Conservation (phyloP, 2,888 invertebrate species). For the Volucella inflata region DNA sequence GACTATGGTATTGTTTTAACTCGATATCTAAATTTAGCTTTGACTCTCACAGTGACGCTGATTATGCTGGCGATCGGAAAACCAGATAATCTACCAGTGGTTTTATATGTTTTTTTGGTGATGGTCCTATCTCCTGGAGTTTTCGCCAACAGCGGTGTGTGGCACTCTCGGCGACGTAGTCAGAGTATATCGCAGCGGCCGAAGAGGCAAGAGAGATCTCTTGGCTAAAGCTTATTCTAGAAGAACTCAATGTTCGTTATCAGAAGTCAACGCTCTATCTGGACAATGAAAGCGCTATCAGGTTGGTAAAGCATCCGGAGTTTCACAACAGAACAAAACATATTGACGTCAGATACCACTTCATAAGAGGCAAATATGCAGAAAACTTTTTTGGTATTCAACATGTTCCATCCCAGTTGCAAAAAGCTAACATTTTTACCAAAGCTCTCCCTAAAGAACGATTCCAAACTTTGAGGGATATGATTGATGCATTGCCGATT, state of each 20-base stretch:
- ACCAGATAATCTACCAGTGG: constrained; percentile 49
- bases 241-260: constrained; percentile 13
- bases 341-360: constrained; percentile 48
- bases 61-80: constrained; percentile 41
- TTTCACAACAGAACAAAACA: constrained; percentile 52
- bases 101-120: constrained; percentile 39
- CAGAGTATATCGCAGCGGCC: constrained; percentile 78
- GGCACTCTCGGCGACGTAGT: constrained; percentile 78
- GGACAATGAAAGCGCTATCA: constrained; percentile 63
- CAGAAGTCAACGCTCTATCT: constrained; percentile 25
- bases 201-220: constrained; percentile 76
- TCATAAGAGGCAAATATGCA: constrained; percentile 37
- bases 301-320: constrained; percentile 54
- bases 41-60: constrained; percentile 42
- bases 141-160: constrained; percentile 46
- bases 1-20: constrained; percentile 46
- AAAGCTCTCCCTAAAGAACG: constrained; percentile 34
- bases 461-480: constrained; percentile 63
- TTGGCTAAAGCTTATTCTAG: constrained; percentile 61
- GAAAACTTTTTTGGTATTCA: constrained; percentile 23
- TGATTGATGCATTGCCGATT: constrained; percentile 47
- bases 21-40: constrained; percentile 20
- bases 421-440: constrained; percentile 30
- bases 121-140: constrained; percentile 38
- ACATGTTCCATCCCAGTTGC: constrained; percentile 42